Percentiles rank a stretch among this genome's conserved stretches.
Conservation (phyloP, 1,140 invertebrate genomes). For the Bombus impatiens region DNA sequence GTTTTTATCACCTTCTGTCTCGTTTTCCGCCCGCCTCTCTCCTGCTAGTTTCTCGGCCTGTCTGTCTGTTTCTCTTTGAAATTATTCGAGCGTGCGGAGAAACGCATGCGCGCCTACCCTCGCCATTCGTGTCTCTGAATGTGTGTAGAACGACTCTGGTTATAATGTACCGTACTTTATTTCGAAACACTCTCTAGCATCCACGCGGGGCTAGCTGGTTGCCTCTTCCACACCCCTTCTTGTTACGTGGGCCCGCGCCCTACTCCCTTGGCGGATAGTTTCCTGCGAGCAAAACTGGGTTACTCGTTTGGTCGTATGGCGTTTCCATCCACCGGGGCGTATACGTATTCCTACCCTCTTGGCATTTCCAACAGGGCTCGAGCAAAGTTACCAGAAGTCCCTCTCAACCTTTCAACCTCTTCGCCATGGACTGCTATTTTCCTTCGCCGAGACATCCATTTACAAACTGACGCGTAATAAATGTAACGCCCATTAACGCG, state of each 20-base stretch:
- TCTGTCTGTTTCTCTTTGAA: conserved; percentile 36
- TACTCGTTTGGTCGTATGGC: conserved; percentile 54
- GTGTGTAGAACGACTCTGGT: conserved; percentile 30
- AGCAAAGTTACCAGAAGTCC: conserved; percentile 35
- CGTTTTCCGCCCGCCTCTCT: background rate
- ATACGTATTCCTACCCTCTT: conserved; percentile 9
- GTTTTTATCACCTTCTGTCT: conserved; percentile 33
- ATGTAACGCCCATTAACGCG: background rate
- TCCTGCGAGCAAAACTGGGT: conserved; percentile 55
- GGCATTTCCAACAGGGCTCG: conserved; percentile 37
- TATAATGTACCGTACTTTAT: conserved; percentile 65
- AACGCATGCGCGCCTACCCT: conserved; percentile 24
- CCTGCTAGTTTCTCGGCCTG: background rate
- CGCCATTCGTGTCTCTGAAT: conserved; percentile 38
- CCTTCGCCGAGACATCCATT: background rate
- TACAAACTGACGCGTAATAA: conserved; percentile 11
- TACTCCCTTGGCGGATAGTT: conserved; percentile 1
- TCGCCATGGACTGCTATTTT: background rate
- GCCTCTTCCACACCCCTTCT: conserved; percentile 14
- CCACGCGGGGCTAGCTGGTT: conserved; percentile 20
- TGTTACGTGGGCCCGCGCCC: background rate
- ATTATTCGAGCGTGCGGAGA: conserved; percentile 29
- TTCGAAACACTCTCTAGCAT: conserved; percentile 45
- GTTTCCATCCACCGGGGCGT: conserved; percentile 26
- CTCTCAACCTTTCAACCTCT: conserved; percentile 12